Percentiles rank a stretch among this genome's conserved stretches.
These are phyloP conservation scores for Ormyrus nitidulus DNA, from an alignment of 2,888 invertebrate genomes.

Conservation along the genomic window DNA sequence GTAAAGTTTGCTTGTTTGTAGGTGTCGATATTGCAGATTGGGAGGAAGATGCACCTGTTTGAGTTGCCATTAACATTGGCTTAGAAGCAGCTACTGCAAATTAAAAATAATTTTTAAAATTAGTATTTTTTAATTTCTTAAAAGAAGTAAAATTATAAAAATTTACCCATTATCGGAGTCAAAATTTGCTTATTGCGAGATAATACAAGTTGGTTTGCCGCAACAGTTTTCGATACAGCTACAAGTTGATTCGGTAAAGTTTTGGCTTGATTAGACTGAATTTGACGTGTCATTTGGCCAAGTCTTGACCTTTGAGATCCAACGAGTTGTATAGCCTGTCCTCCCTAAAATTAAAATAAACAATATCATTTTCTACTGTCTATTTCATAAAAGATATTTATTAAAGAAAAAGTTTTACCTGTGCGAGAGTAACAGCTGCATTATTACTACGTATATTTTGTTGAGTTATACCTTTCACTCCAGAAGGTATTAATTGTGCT, in stretches of 20 bases:
- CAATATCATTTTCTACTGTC: not conserved
- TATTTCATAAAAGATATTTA: not conserved
- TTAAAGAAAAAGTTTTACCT: constrained; percentile 59
- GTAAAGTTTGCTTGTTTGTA: constrained; percentile 73
- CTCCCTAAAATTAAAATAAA: constrained; percentile 62
- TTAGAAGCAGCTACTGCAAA: constrained; percentile 67
- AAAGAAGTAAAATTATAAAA: not conserved
- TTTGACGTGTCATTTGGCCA: constrained; percentile 72
- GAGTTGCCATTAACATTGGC: constrained; percentile 73
- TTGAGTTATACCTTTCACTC: constrained; percentile 72
- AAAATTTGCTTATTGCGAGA: constrained; percentile 74
- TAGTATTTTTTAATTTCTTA: not conserved
- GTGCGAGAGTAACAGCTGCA: constrained; percentile 70
- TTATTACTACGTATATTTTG: constrained; percentile 72
- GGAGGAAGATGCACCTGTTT: constrained; percentile 69
- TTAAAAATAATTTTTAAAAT: constrained; percentile 20
- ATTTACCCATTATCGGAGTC: constrained; percentile 73
- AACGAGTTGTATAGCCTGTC: constrained; percentile 73
- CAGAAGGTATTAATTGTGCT: constrained; percentile 74
- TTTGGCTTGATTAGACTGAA: constrained; percentile 71
- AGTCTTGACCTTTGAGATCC: constrained; percentile 74
- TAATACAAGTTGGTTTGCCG: constrained; percentile 72
- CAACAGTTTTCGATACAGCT: constrained; percentile 71
- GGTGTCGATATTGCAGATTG: constrained; percentile 67
- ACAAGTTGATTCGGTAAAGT: constrained; percentile 72